Evolutionary conservation across 2,113 vertebrate genomes (phyloP), one percentile per base, ranked within the genome.

Genomic region (Oplegnathus fasciatus): DNA sequence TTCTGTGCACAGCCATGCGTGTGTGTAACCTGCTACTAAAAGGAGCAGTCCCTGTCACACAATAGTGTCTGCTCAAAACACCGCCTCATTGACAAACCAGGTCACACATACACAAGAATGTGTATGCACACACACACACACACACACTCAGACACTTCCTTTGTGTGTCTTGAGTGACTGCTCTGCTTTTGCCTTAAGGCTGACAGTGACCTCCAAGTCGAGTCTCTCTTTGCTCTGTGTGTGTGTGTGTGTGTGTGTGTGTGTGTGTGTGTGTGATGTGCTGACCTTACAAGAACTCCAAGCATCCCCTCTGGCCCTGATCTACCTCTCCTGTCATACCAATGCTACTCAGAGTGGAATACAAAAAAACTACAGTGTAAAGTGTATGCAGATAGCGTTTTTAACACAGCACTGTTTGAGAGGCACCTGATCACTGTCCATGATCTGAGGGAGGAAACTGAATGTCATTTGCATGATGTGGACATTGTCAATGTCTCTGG

Each of bases 181-280:
- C 81, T 87, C 68, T 50, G 72, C 62, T 77, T 80, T 90, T 86
- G 91, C 92, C 87, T 82, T 9, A 1, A 87, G 91, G 88, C 74
- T 78, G 61, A 85, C 64, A 40, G 61, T 87, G 88, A 93, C 91
- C 90, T 93, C 88, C 58, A 72, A 86, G 79, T 52, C 4, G 55
- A 64, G 65, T 76, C n/a, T 24, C 37, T 81, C 37, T 57, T 26
- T 64, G 22, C 57, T 75, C 57, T 26, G 72, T 26, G 52, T 81
- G 64, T 50, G 64, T n/a, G 40, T 28, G 46, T 30, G 22, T 55
- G 68, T 73, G 65, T 52, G 50, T 62, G 58, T 77, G 70, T 61
- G 50, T 30, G 77, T 78, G 61, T 26, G 62, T 70, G 44, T 60
- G 57, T 64, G 22, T 54, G 1, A 20, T 85, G 60, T 75, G 76